phyloP scores from a whole-genome alignment of 2,797 vertebrate species.

The Poeciliopsis turneri region DNA sequence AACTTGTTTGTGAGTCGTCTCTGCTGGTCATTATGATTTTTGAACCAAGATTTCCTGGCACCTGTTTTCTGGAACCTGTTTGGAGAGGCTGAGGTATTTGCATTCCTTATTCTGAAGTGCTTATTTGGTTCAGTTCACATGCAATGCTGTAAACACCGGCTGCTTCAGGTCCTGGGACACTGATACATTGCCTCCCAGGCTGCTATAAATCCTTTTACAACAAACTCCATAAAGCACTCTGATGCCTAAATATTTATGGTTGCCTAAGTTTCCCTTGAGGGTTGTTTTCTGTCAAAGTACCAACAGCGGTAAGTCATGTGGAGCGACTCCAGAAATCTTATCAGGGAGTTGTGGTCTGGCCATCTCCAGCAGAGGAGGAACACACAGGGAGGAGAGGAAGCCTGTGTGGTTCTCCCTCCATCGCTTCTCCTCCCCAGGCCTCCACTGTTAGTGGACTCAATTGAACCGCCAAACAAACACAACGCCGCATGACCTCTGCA shows the following conservation, averaged over 20 bases:
- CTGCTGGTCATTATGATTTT: conserved; percentile 47
- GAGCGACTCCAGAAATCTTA: conserved; percentile 79
- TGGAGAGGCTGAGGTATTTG: conserved; percentile 69
- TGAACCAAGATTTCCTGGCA: conserved; percentile 63
- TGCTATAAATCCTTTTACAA: conserved; percentile 85
- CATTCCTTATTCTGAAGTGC: conserved; percentile 73
- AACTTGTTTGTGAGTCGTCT: conserved; percentile 68
- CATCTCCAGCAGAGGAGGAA: conserved; percentile 57
- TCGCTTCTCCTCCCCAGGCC: conserved; percentile 37
- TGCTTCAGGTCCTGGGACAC: conserved; percentile 64
- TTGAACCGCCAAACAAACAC: conserved; percentile 76
- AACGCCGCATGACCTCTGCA: conserved; percentile 67
- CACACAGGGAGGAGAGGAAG: conserved; percentile 64
- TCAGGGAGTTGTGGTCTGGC: conserved; percentile 76
- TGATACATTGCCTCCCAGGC: conserved; percentile 74
- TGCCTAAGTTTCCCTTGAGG: conserved; percentile 80
- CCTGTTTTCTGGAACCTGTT: conserved; percentile 78
- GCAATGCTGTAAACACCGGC: conserved; percentile 71
- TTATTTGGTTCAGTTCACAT: conserved; percentile 77
- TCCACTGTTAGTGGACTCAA: conserved; percentile 66
- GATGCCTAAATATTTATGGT: conserved; percentile 87
- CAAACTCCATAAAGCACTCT: conserved; percentile 85
- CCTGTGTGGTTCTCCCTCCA: conserved; percentile 49
- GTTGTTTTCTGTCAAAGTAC: conserved; percentile 81
- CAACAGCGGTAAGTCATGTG: conserved; percentile 77